A percentile compares a stretch with the other conserved stretches of the same genome.
Conservation (phyloP, 1,140 invertebrate genomes). For the Leptinotarsa undecemlineata region DNA sequence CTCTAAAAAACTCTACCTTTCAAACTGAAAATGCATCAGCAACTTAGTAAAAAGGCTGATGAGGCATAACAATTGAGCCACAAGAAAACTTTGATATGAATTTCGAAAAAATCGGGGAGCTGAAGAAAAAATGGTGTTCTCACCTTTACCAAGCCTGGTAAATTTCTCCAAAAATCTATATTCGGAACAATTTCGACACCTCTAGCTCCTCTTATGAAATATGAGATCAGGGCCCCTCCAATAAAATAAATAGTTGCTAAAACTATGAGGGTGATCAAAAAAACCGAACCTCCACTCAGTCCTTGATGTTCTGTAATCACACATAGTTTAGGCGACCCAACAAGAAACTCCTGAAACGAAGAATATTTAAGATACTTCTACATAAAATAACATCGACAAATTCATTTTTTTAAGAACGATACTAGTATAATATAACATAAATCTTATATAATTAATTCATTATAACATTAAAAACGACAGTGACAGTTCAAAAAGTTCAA, state of each 20-base stretch:
- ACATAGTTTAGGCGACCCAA: constrained; percentile 10
- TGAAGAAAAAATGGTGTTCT: constrained; percentile 25
- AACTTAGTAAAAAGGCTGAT: no score
- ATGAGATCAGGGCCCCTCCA: constrained; percentile 58
- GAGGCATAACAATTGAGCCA: no score
- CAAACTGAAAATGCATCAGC: background rate
- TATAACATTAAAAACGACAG: no score
- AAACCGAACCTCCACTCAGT: constrained; percentile 46
- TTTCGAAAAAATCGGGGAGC: no score
- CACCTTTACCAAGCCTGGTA: constrained; percentile 62
- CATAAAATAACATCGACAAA: background rate
- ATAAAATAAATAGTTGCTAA: constrained; percentile 44
- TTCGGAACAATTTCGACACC: constrained; percentile 63
- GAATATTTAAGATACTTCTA: no score
- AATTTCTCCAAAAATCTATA: constrained; percentile 61
- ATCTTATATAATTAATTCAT: no score
- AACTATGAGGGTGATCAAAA: constrained; percentile 47
- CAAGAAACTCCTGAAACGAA: background rate
- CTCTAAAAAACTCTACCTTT: no score
- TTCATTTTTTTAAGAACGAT: no score
- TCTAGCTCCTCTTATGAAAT: constrained; percentile 62
- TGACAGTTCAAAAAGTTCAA: no score
- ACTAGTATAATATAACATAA: no score
- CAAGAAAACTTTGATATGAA: no score
- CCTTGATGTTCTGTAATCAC: constrained; percentile 16